phyloP scores from a whole-genome alignment of 2,888 invertebrate genomes.

The Sussaba pulchella region DNA sequence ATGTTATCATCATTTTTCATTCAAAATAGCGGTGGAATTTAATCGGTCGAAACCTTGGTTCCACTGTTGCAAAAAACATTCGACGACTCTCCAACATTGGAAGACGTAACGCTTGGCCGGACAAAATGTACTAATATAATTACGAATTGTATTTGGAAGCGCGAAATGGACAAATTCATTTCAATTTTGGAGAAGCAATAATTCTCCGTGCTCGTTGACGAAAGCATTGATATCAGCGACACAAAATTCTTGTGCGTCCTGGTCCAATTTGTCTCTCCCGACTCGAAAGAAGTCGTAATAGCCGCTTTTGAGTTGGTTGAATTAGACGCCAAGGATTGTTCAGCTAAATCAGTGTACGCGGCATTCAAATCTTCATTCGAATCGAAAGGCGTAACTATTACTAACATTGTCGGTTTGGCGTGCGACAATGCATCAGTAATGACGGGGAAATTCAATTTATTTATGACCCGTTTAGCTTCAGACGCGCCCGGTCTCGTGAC shows the following conservation, averaged over 20 bases:
- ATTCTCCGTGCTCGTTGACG: conserved; percentile 41
- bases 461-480: conserved; percentile 56
- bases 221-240: conserved; percentile 37
- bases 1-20: too few species aligned
- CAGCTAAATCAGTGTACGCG: conserved; percentile 33
- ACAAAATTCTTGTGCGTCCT: conserved; percentile 26
- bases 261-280: conserved; percentile 28
- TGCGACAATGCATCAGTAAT: conserved; percentile 69
- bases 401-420: conserved; percentile 45
- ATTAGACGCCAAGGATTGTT: conserved; percentile 40
- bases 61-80: conserved; percentile 13
- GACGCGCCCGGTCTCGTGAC: conserved; percentile 59
- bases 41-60: too few species aligned
- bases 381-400: conserved; percentile 12
- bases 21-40: too few species aligned
- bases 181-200: conserved; percentile 11
- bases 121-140: conserved; percentile 36
- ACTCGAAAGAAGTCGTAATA: conserved; percentile 24
- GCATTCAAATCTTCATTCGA: conserved; percentile 22
- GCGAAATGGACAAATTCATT: neutral
- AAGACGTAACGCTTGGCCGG: conserved; percentile 40
- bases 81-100: conserved; percentile 46
- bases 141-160: neutral
- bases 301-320: conserved; percentile 42
- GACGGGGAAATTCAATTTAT: conserved; percentile 65